Percentiles rank a stretch among this genome's conserved stretches.
Evolutionary conservation across 2,888 invertebrate species (phyloP).

Genomic region (Ichneumoninae sp.): DNA sequence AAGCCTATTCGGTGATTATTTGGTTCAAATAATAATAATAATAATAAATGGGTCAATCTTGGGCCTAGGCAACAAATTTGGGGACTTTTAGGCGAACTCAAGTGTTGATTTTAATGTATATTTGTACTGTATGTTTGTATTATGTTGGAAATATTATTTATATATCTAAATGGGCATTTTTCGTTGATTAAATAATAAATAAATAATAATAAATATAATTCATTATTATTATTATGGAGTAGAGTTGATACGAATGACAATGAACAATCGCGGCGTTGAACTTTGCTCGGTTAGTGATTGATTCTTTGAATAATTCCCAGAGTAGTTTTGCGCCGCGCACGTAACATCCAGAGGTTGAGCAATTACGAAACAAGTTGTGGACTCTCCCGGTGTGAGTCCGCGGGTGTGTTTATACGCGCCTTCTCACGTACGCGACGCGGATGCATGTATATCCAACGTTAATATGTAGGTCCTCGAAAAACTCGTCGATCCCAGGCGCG

Average conservation of each 20-base stretch:
- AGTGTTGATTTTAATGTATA: no score
- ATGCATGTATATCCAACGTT: constrained; percentile 15
- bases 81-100: no score
- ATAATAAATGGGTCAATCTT: no score
- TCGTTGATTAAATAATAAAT: no score
- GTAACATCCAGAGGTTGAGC: constrained; percentile 18
- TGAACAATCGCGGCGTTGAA: not conserved
- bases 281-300: constrained; percentile 11
- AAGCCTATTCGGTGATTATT: no score
- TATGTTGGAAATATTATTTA: no score
- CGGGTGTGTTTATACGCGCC: not conserved
- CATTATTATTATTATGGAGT: not conserved
- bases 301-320: constrained; percentile 41
- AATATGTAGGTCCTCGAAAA: constrained; percentile 52
- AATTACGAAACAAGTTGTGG: constrained; percentile 57
- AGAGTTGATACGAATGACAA: not conserved
- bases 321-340: constrained; percentile 7
- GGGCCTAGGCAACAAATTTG: no score
- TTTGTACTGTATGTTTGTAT: no score
- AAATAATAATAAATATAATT: no score
- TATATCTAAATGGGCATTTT: no score
- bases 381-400: constrained; percentile 13
- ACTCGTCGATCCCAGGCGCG: constrained; percentile 38
- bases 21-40: no score
- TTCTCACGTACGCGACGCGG: not conserved